A percentile compares a stretch with the other conserved stretches of the same genome.
Evolutionary conservation across 2,113 vertebrate species (phyloP).

Genomic region (Otocyon megalotis): DNA sequence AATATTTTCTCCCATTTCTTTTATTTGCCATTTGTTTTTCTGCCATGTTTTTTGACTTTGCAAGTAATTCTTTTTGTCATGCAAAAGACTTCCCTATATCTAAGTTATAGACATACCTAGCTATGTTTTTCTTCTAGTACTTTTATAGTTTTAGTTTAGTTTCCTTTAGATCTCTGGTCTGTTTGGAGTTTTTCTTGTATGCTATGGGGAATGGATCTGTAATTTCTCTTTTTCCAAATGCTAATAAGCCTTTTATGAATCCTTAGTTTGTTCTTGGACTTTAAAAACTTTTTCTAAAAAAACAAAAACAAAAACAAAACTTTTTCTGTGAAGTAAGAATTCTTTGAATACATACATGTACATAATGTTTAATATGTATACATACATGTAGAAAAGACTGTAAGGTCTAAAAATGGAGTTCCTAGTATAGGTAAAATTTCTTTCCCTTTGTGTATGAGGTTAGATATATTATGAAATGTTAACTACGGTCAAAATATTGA

Average conservation of each 20-base stretch:
- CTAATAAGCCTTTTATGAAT: conserved; percentile 8
- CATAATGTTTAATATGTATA: background rate
- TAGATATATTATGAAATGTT: background rate
- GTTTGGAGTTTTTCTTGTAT: conserved; percentile 32
- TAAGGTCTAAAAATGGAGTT: background rate
- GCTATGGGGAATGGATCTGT: background rate
- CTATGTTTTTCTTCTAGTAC: background rate
- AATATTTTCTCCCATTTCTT: background rate
- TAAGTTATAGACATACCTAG: background rate
- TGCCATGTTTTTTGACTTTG: conserved; percentile 43
- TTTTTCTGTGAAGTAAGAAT: background rate
- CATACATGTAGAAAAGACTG: background rate
- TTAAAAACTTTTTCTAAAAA: background rate
- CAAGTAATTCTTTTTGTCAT: background rate
- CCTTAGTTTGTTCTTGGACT: background rate
- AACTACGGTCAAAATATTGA: background rate
- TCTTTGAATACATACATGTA: background rate
- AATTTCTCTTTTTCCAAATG: conserved; percentile 41
- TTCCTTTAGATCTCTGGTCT: background rate
- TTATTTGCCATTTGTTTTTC: background rate
- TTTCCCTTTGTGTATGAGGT: background rate
- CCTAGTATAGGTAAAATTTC: background rate
- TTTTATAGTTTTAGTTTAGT: background rate
- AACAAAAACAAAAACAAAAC: background rate
- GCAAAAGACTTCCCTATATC: background rate